Evolutionary conservation across 1,140 invertebrate species (phyloP).

Genomic region (Dendrolimus punctatus): DNA sequence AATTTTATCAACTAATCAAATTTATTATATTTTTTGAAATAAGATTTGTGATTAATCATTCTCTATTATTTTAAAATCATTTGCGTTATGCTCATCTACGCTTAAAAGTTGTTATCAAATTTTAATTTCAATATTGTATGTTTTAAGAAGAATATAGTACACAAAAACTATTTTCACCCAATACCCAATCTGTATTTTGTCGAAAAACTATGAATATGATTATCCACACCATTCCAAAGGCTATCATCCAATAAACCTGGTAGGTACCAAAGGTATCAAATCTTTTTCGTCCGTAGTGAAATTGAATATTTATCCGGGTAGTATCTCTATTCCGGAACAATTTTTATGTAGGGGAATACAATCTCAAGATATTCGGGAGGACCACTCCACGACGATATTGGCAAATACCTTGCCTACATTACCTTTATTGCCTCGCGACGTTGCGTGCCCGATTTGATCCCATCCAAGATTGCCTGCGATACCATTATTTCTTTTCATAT

Average conservation of each 20-base stretch:
- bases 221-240: conserved; percentile 65
- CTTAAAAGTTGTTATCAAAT: too few relatives aligned
- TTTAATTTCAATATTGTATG: too few relatives aligned
- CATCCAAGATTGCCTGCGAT: conserved; percentile 56
- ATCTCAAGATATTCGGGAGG: conserved; percentile 67
- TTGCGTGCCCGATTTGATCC: conserved; percentile 51
- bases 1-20: too few relatives aligned
- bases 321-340: conserved; percentile 70
- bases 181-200: conserved; percentile 36
- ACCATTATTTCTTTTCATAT: too few relatives aligned
- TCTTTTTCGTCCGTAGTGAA: conserved; percentile 68
- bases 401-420: conserved; percentile 69
- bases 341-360: conserved; percentile 70
- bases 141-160: not conserved
- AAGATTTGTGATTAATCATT: too few relatives aligned
- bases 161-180: conserved; percentile 24
- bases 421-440: conserved; percentile 67
- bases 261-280: conserved; percentile 68
- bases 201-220: conserved; percentile 68
- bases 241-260: conserved; percentile 67
- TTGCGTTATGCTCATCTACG: too few relatives aligned
- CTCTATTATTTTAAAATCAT: too few relatives aligned
- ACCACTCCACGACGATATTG: conserved; percentile 66
- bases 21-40: too few relatives aligned
- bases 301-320: conserved; percentile 72